Evolutionary conservation across 2,888 invertebrate genomes (phyloP).

Genomic region (Encarsia formosa): DNA sequence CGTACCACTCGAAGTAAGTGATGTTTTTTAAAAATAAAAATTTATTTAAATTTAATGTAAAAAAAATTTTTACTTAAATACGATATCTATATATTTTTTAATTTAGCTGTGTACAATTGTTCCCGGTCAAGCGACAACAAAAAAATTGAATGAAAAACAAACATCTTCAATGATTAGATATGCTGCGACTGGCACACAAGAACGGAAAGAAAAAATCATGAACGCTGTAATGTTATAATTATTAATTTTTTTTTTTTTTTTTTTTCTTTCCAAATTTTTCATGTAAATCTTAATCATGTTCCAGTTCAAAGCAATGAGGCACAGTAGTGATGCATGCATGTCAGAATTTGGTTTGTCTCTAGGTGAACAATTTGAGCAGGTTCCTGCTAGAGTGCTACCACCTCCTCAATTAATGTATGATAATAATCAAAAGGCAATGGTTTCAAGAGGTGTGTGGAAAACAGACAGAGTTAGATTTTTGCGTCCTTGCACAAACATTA

Average conservation of each 20-base stretch:
- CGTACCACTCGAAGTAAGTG: slow-evolving; percentile 72
- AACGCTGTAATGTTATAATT: slow-evolving; percentile 60
- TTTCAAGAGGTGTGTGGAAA: slow-evolving; percentile 52
- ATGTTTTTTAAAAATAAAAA: neutral
- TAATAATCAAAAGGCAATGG: slow-evolving; percentile 29
- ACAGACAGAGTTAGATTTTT: slow-evolving; percentile 28
- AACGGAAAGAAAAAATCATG: slow-evolving; percentile 76
- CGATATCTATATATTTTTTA: neutral
- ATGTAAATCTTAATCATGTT: neutral
- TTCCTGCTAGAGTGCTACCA: slow-evolving; percentile 72
- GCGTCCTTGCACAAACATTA: neutral
- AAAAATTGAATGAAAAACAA: slow-evolving; percentile 79
- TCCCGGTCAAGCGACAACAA: slow-evolving; percentile 70
- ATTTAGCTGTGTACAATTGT: slow-evolving; percentile 56
- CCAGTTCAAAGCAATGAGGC: slow-evolving; percentile 41
- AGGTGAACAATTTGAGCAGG: slow-evolving; percentile 66
- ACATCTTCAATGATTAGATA: slow-evolving; percentile 80
- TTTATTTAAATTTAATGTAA: neutral
- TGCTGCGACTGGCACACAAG: slow-evolving; percentile 77
- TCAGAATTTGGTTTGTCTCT: slow-evolving; percentile 80
- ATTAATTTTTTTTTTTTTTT: too few species aligned
- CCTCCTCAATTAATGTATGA: slow-evolving; percentile 72
- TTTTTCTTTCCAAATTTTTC: too few species aligned
- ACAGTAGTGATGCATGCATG: slow-evolving; percentile 57
- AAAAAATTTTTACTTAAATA: too few species aligned